Conservation (phyloP, 2,888 invertebrate species). For the Operophtera brumata region DNA sequence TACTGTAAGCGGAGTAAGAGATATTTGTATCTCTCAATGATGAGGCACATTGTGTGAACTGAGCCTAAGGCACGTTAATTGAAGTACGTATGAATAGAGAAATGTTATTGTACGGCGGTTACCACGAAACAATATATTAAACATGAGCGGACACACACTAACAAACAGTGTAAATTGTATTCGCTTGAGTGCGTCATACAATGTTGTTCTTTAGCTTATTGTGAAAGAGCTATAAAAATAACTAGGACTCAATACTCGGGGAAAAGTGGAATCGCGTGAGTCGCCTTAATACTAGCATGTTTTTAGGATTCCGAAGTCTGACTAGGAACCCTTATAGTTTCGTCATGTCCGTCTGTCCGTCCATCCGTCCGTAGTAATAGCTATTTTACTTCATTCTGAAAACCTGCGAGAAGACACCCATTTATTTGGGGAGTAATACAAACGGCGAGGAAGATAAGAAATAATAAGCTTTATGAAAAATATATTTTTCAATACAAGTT, state of each 20-base stretch:
- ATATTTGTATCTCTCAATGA: too few species aligned
- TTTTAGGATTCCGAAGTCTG: too few species aligned
- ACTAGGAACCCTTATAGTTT: too few species aligned
- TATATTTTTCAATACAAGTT: too few species aligned
- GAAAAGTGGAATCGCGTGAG: conserved; percentile 1
- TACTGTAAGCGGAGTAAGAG: too few species aligned
- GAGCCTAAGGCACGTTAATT: conserved; percentile 8
- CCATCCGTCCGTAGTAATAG: too few species aligned
- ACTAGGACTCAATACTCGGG: conserved; percentile 33
- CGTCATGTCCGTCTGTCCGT: too few species aligned
- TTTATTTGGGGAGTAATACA: too few species aligned
- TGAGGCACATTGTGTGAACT: neutral
- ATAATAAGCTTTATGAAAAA: too few species aligned
- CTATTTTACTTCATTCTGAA: too few species aligned
- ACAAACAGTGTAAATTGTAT: conserved; percentile 29
- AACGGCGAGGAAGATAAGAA: too few species aligned
- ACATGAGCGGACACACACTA: conserved; percentile 24
- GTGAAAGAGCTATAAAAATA: conserved; percentile 40
- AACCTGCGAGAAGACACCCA: too few species aligned
- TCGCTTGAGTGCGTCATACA: conserved; percentile 27
- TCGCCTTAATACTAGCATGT: neutral
- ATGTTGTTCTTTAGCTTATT: conserved; percentile 34
- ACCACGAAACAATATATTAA: conserved; percentile 27
- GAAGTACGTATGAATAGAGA: conserved; percentile 11
- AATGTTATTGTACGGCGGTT: conserved; percentile 22